Evolutionary conservation across 1,140 invertebrate species (phyloP), one percentile per base, ranked within the genome.

Genomic region (Argopecten irradians): DNA sequence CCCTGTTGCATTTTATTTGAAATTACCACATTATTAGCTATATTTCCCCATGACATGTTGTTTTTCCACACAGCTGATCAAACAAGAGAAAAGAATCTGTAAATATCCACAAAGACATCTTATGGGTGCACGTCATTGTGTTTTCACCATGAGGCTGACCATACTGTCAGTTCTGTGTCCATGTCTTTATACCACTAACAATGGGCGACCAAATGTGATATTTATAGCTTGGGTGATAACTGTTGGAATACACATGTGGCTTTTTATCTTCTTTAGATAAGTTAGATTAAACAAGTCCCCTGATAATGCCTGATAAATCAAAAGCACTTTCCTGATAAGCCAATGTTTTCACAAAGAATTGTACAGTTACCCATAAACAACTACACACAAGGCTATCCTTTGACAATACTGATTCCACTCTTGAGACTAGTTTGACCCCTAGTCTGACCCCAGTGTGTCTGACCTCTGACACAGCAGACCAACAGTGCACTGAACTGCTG

Each of bases 211-310:
- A 28, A 71, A 71, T 71, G 55, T n/a, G n/a, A 71, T 71, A 71
- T 71, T 71, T 71, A 71, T 71, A 16, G 55, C 55, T 71, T 71
- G 11, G 16, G 55, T 71, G 55, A 71, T 71, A 71, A 71, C 55
- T 71, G 55, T 28, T 28, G 22, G n/a, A 71, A 28, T 71, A 71
- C 55, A 71, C 55, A 71, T 71, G 55, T 71, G 55, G 14, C 55
- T 71, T 71, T 71, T 71, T 71, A 71, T 71, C 55, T 71, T n/a
- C 55, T 71, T 71, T 28, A 71, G 55, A 71, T 28, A 71, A 71
- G 55, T 71, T 28, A 71, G 55, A 71, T 71, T 71, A 71, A 71
- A 71, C 55, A 71, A 71, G 55, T 28, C 28, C 55, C 11, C 22
- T 28, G 55, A 71, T 71, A 71, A 71, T 71, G 55, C n/a, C 55